phyloP scores from a whole-genome alignment of 2,797 vertebrate genomes.

The Diplodus sargus region DNA sequence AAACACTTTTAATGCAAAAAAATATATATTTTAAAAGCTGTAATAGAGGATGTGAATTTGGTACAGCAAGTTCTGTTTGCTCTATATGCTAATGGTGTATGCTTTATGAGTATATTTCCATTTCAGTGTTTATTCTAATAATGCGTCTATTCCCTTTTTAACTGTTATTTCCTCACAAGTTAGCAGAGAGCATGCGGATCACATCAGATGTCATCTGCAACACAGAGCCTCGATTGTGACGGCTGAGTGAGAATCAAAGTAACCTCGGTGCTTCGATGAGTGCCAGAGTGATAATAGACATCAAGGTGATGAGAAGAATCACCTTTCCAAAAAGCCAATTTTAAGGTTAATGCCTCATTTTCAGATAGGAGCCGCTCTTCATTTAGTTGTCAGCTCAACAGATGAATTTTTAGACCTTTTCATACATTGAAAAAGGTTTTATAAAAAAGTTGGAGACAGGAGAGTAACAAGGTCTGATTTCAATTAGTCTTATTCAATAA shows the following conservation, averaged over 20 bases:
- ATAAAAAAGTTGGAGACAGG: background rate
- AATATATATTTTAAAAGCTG: background rate
- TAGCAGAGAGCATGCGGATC: background rate
- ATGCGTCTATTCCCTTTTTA: background rate
- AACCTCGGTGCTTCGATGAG: background rate
- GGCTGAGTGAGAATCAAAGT: background rate
- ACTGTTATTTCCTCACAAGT: background rate
- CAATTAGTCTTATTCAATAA: too few relatives aligned
- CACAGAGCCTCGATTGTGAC: background rate
- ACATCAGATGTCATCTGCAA: background rate
- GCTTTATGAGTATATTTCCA: constrained; percentile 5
- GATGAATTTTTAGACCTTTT: background rate
- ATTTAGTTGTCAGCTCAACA: background rate
- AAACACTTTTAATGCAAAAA: background rate
- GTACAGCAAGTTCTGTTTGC: background rate
- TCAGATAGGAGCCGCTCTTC: background rate
- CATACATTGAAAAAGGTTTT: background rate
- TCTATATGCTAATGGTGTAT: background rate
- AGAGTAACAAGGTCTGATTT: too few relatives aligned
- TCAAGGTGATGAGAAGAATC: background rate
- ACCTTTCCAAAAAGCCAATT: background rate
- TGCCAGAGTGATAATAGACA: background rate
- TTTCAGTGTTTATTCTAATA: background rate
- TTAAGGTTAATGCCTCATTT: background rate
- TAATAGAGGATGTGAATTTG: background rate